Percentiles rank a stretch among this genome's conserved stretches.
Conservation (phyloP, 2,888 invertebrate species). For the Chymomyza fuscimana region DNA sequence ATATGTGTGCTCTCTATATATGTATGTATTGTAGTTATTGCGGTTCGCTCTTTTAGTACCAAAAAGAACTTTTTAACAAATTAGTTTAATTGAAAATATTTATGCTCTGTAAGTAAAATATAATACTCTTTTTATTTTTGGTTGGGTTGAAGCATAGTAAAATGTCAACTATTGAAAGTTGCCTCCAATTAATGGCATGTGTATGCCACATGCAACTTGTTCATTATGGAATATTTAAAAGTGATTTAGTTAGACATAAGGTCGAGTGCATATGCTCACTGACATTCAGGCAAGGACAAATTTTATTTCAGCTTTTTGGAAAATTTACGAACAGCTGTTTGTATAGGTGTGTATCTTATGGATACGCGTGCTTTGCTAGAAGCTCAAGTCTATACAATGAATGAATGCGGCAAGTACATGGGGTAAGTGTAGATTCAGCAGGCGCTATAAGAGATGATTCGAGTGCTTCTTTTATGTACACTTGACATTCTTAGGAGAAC, state of each 20-base stretch:
- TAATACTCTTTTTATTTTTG: conserved; percentile 2
- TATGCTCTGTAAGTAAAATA: too few relatives aligned
- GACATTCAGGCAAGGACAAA: conserved; percentile 75
- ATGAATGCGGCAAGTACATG: too few relatives aligned
- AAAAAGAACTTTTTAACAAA: conserved; percentile 27
- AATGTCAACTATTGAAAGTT: background rate
- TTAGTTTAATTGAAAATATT: conserved; percentile 57
- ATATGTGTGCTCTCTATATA: conserved; percentile 38
- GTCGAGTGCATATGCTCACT: conserved; percentile 34
- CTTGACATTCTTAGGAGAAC: background rate
- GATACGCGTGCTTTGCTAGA: conserved; percentile 27
- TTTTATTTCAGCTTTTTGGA: conserved; percentile 7
- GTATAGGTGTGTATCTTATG: conserved; percentile 40
- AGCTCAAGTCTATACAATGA: conserved; percentile 4
- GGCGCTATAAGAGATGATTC: background rate
- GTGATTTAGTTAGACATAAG: conserved; percentile 32
- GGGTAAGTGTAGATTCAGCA: too few relatives aligned
- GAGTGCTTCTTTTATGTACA: background rate
- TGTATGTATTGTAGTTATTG: background rate
- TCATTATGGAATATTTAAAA: conserved; percentile 35
- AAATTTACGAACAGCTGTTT: conserved; percentile 18
- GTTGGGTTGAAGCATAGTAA: background rate
- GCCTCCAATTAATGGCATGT: background rate
- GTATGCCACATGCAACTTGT: background rate
- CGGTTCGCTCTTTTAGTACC: background rate